Base-by-base conservation (phyloP, 1,140 invertebrate genomes). In the Drosophila sp. region DNA sequence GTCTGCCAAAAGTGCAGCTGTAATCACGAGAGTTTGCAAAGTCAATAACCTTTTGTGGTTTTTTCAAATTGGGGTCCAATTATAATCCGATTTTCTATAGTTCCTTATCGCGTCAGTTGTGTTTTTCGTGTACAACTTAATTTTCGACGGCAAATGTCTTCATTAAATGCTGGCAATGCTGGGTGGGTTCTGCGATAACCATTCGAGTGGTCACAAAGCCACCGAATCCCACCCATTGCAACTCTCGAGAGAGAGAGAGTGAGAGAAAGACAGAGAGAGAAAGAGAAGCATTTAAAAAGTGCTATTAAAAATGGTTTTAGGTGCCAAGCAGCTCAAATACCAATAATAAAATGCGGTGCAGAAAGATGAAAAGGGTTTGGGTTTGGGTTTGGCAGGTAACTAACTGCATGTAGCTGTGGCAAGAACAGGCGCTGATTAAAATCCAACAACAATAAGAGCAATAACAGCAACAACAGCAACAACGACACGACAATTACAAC, bases 251-350 rank as follows among this genome's bases (percentile, higher is more conserved):
- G 27, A 38, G 8, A 34, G 27, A 18, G 25, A 32, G 40, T 32
- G 21, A 45, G 4, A n/a, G 34, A n/a, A n/a, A n/a, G n/a, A n/a
- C n/a, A n/a, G n/a, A n/a, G 4, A 29, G 4, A 29, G 27, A 38
- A 4, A 34, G 27, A 43, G 9, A 14, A 40, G 67, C 18, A 65
- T 41, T 72, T 58, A 62, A 72, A 56, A 72, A 83, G 74, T 63
- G 62, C 46, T 64, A 82, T 69, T 75, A 78, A 63, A 63, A 81
- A 67, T 69, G 76, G 69, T 50, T 72, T 57, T 74, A 86, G 81
- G 81, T 86, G 81, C 77, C 81, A 86, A 81, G 78, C 64, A 78
- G 65, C 74, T 46, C 81, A 80, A 67, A 86, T 71, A 72, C 73
- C 74, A 79, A 72, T 69, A 76, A 74, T 76, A 61, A 67, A 66